Conservation (phyloP, 1,140 invertebrate species). For the Triops cancriformis region DNA sequence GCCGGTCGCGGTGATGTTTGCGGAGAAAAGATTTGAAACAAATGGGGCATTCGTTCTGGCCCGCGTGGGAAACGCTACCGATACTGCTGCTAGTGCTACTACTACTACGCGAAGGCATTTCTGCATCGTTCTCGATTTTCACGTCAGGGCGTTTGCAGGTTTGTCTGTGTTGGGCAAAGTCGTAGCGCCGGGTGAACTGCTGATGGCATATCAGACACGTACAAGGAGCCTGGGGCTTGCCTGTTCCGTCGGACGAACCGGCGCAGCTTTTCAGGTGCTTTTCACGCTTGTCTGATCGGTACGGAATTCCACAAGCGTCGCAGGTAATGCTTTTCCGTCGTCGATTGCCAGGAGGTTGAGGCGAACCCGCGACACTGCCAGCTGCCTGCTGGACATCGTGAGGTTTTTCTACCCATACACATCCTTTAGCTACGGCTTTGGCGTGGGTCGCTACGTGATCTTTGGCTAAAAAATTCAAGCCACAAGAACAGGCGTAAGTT, state of each 20-base stretch:
- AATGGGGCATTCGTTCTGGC: neutral
- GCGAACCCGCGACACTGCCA: neutral
- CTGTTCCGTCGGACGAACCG: neutral
- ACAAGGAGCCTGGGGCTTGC: neutral
- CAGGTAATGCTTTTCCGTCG: neutral
- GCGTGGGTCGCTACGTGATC: neutral
- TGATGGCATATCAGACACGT: neutral
- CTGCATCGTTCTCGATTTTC: neutral
- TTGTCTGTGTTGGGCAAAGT: neutral
- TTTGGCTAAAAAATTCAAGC: neutral
- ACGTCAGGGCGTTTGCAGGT: slow-evolving; percentile 1
- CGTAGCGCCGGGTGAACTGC: neutral
- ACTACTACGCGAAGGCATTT: slow-evolving; percentile 13
- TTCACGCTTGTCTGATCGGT: neutral
- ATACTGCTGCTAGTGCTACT: slow-evolving; percentile 9
- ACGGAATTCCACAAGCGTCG: neutral
- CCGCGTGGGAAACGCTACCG: neutral
- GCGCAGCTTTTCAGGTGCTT: neutral
- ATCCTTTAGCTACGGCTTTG: neutral
- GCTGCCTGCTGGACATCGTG: neutral
- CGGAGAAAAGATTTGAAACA: neutral
- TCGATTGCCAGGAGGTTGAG: neutral
- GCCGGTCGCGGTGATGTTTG: neutral
- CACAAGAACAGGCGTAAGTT: neutral
- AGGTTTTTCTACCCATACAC: neutral